Evolutionary conservation across 37 sponge, comb jelly and placozoan genomes (phyloP), one percentile per base, ranked within the genome.

Genomic region (Diacarnus erythraeanus): DNA sequence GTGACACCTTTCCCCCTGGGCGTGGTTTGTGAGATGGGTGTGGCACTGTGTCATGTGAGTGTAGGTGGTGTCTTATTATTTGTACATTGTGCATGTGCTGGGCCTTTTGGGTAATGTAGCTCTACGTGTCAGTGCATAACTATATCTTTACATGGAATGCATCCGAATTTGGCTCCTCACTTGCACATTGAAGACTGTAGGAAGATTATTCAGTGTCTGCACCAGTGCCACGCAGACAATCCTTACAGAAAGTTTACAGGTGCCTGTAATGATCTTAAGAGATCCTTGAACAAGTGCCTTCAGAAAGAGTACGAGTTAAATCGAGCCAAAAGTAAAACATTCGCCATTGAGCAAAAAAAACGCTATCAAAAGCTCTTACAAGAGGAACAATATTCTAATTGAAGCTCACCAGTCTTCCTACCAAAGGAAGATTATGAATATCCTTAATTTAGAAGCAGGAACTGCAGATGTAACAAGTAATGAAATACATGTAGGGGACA

Each of bases 221-320:
- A 76, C 21, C 35, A 59, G 74, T 94, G 95, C 61, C 95, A 94
- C 80, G 44, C 57, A 26, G 89, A 94, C 10, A 71, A 85, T 40
- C 82, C 80, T 29, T 78, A 64, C 63, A 23, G 67, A 2, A 94
- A 94, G 74, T 94, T 87, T 68, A 61, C 90, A 12, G 95, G 95
- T 10, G 68, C 75, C 42, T 94, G 95, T 65, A 94, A 94, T 78
- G 81, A 87, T 20, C 40, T 90, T 34, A 94, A 90, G 79, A 72
- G 88, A 64, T 82, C 81, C 2, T 63, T 94, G 60, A 71, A 90
- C 83, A 29, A 22, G 61, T 94, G 95, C 58, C 61, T 94, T 22
- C 59, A 87, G n/a, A 71, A 84, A 68, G 95, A 94, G 39, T 87
- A 87, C 63, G 40, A 57, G 33, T 82, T 72, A 3, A 76, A 68